Base-by-base conservation (phyloP, 2,113 vertebrate genomes). In the Bagarius yarrelli region DNA sequence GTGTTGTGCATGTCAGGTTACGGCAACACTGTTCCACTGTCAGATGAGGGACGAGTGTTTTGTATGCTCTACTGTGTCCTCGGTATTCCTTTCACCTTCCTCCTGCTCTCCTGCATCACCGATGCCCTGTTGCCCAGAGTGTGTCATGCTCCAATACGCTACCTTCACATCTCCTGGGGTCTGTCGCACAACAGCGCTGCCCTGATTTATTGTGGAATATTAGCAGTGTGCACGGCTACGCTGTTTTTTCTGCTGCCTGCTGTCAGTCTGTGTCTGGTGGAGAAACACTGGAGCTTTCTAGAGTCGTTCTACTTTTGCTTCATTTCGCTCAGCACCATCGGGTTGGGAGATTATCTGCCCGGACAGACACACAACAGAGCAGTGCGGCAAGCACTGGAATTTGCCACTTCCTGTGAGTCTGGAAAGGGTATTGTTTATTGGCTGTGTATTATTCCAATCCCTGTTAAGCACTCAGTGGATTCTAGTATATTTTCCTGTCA, bases 301-400 rank as follows among this genome's bases (percentile, higher is more conserved):
- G 91, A 93, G 21, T 88, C 94, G 0, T 60, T 94, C 32, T 95
- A 94, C 78, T 94, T 92, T 88, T 95, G 95, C 86, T 94, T 95
- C 12, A 78, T 92, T 50, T 93, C 91, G 0, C 93, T 95, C 77
- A 95, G 93, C 88, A 95, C 95, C 23, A 92, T 94, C 0, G 90
- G 94, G 3, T 78, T 94, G 32, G 92, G 90, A 11, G 91, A 92
- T 72, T 87, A 90, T 61, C 66, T 93, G 52, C 90, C 90, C 0
- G 87, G 89, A 3, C 86, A 8, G 0, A 82, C 1, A 0, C 75
- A 84, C 56, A 86, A 87, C 50, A 86, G 79, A 1, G 77, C 47
- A 0, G 79, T 90, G 1, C 90, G 83, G 1, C 81, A 90, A 53
- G 79, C 89, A 0, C 90, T 93, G 53, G 86, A 94, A 76, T 82